These are phyloP conservation scores for Catharus bicknelli DNA, from an alignment of 2,113 vertebrate genomes.

Conservation along the genomic window DNA sequence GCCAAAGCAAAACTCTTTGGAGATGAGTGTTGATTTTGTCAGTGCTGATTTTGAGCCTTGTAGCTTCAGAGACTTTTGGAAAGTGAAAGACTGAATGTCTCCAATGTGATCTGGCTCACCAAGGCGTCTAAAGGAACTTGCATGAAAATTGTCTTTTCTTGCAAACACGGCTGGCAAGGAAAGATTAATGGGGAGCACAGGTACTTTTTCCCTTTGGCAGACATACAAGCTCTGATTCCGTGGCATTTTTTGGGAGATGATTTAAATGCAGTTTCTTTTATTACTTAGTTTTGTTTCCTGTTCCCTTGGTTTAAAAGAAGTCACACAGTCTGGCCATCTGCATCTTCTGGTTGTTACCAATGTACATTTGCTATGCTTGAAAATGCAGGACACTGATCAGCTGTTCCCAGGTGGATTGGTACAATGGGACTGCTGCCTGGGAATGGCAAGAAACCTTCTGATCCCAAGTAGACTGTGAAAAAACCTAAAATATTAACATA, in stretches of 20 bases:
- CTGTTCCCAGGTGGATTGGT: background rate
- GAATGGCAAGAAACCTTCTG: background rate
- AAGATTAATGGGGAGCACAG: background rate
- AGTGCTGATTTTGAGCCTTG: background rate
- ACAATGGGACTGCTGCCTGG: background rate
- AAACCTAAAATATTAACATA: background rate
- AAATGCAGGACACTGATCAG: background rate
- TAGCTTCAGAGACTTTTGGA: background rate
- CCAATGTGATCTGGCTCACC: background rate
- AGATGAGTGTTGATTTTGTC: background rate
- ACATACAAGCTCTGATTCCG: background rate
- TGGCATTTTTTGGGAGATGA: background rate
- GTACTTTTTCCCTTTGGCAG: background rate
- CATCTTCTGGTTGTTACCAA: background rate
- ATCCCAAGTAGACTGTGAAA: background rate
- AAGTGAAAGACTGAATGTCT: background rate
- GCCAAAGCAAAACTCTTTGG: background rate
- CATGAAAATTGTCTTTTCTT: background rate
- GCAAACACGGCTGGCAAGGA: background rate
- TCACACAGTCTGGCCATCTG: background rate
- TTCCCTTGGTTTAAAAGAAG: background rate
- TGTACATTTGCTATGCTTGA: background rate
- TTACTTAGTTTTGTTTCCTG: background rate
- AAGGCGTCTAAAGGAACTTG: background rate
- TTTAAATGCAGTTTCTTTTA: background rate